Conservation (phyloP, 2,113 vertebrate genomes). For the Pterocles gutturalis region DNA sequence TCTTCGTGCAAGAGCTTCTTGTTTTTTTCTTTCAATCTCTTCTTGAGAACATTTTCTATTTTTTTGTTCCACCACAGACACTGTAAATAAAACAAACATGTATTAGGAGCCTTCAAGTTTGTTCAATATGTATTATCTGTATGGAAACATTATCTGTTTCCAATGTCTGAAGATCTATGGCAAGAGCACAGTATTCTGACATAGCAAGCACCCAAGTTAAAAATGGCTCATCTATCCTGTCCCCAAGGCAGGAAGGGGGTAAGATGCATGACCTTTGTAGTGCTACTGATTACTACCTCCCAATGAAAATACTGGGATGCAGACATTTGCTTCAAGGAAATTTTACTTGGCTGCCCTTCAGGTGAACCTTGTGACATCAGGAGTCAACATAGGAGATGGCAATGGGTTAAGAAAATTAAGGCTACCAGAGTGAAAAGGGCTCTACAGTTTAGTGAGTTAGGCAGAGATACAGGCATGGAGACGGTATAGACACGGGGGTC, state of each 20-base stretch:
- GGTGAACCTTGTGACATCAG: slow-evolving; percentile 48
- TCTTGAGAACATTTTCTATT: slow-evolving; percentile 85
- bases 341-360: slow-evolving; percentile 55
- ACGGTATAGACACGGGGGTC: slow-evolving; percentile 37
- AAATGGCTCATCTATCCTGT: slow-evolving; percentile 37
- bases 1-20: slow-evolving; percentile 89
- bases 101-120: background rate
- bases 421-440: slow-evolving; percentile 38
- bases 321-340: slow-evolving; percentile 51
- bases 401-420: slow-evolving; percentile 20
- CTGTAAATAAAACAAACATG: slow-evolving; percentile 67
- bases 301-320: background rate
- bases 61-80: slow-evolving; percentile 77
- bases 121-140: background rate
- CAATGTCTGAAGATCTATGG: background rate
- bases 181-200: background rate
- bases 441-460: slow-evolving; percentile 11
- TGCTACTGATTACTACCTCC: background rate
- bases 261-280: slow-evolving; percentile 43
- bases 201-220: background rate
- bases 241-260: slow-evolving; percentile 34
- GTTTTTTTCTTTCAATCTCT: slow-evolving; percentile 93
- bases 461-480: slow-evolving; percentile 16
- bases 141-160: background rate
- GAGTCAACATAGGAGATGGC: background rate